A percentile compares a stretch with the other conserved stretches of the same genome.
phyloP scores from a whole-genome alignment of 2,888 invertebrate genomes.

The Conchocele bisecta region DNA sequence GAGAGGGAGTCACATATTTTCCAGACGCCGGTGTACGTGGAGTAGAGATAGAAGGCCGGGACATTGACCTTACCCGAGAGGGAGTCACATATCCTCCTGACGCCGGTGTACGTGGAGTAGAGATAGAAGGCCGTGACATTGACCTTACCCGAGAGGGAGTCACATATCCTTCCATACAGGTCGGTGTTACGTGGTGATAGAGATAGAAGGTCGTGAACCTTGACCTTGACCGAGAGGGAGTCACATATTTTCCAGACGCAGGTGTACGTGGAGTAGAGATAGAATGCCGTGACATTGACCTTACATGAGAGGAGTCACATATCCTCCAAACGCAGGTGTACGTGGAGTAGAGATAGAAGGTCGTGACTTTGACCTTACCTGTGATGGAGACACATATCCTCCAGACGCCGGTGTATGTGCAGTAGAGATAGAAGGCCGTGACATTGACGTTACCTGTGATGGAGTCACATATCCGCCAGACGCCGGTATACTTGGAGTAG shows the following conservation, averaged over 20 bases:
- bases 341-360: no score
- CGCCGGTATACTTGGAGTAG: slow-evolving; percentile 51
- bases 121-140: no score
- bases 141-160: no score
- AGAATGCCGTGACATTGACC: no score
- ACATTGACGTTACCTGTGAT: slow-evolving; percentile 63
- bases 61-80: slow-evolving; percentile 62
- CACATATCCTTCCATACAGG: no score
- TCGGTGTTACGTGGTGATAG: no score
- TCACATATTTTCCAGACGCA: slow-evolving; percentile 63
- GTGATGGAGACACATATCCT: slow-evolving; percentile 58
- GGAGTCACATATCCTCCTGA: slow-evolving; percentile 60
- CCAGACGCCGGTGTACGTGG: slow-evolving; percentile 59
- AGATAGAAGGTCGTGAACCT: no score
- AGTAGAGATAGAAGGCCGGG: slow-evolving; percentile 56
- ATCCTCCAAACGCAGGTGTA: no score
- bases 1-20: slow-evolving; percentile 58
- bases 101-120: slow-evolving; percentile 51
- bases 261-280: slow-evolving; percentile 52
- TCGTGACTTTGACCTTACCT: slow-evolving; percentile 51
- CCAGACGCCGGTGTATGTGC: slow-evolving; percentile 58
- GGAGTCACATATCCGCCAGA: slow-evolving; percentile 61
- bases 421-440: slow-evolving; percentile 56
- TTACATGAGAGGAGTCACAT: no score
- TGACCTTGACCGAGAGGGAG: slow-evolving; percentile 56